Percentiles rank a stretch among this genome's conserved stretches.
Conservation (phyloP, 2,113 vertebrate species). For the Stomatorhinus ivindoensis region DNA sequence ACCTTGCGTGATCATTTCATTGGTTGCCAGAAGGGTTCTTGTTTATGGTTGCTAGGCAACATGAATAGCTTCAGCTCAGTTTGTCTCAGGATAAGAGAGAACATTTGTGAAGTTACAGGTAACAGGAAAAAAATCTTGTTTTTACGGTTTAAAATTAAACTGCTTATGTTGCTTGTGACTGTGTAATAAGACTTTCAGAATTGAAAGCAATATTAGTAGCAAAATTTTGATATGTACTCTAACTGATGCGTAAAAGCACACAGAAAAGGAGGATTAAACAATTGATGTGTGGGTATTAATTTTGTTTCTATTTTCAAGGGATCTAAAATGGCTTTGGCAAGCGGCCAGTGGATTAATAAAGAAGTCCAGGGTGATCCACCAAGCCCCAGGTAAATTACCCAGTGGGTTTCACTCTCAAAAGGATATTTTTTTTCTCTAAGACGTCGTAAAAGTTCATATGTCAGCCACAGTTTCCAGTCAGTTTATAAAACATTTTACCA, state of each 20-base stretch:
- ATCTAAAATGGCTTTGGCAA: conserved; percentile 56
- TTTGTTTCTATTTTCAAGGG: neutral
- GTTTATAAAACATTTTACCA: neutral
- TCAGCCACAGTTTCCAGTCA: neutral
- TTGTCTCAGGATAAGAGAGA: conserved; percentile 29
- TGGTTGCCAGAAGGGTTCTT: conserved; percentile 20
- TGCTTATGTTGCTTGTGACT: neutral
- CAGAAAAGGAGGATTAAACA: neutral
- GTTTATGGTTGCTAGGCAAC: conserved; percentile 43
- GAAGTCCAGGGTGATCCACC: conserved; percentile 47
- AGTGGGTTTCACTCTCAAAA: neutral
- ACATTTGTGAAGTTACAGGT: conserved; percentile 16
- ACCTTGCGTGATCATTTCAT: neutral
- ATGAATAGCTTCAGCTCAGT: neutral
- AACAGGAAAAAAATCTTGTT: neutral
- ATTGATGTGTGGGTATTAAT: neutral
- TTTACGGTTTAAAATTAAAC: neutral
- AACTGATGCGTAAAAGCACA: neutral
- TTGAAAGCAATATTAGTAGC: neutral
- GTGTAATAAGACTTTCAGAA: neutral
- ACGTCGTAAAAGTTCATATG: neutral
- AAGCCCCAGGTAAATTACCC: conserved; percentile 44
- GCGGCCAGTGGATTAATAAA: conserved; percentile 57
- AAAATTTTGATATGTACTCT: neutral
- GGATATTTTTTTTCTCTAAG: neutral